Evolutionary conservation across 2,113 vertebrate species (phyloP).

Genomic region (Hydropotes inermis): DNA sequence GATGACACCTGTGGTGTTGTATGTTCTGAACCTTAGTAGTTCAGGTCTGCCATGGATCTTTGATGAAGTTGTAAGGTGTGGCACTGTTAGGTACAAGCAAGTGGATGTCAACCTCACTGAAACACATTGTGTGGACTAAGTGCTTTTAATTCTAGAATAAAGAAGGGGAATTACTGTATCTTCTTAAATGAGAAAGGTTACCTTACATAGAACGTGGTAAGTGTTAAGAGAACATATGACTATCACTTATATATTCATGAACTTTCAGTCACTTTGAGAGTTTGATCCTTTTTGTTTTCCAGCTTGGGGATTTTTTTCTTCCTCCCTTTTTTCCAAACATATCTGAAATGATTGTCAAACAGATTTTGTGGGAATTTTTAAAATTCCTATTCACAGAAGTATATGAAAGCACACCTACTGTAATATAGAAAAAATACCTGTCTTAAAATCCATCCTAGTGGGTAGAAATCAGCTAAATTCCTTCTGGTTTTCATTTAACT

Average conservation of each 20-base stretch:
- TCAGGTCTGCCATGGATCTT: neutral
- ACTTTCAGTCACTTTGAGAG: slow-evolving; percentile 57
- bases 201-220: neutral
- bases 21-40: neutral
- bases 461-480: neutral
- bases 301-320: neutral
- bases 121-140: slow-evolving; percentile 6
- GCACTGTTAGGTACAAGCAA: neutral
- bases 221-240: slow-evolving; percentile 1
- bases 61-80: slow-evolving; percentile 4
- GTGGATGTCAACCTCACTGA: neutral
- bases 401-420: neutral
- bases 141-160: slow-evolving; percentile 41
- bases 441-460: neutral
- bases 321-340: neutral
- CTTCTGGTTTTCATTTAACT: neutral
- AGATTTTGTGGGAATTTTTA: slow-evolving; percentile 7
- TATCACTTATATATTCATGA: slow-evolving; percentile 26
- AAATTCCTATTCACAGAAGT: slow-evolving; percentile 42
- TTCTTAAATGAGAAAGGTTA: neutral
- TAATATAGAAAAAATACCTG: neutral
- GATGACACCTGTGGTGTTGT: neutral
- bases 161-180: neutral
- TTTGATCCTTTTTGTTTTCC: slow-evolving; percentile 32
- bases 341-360: slow-evolving; percentile 48